phyloP scores from a whole-genome alignment of 2,888 invertebrate species.

The Herminia tarsipennalis region DNA sequence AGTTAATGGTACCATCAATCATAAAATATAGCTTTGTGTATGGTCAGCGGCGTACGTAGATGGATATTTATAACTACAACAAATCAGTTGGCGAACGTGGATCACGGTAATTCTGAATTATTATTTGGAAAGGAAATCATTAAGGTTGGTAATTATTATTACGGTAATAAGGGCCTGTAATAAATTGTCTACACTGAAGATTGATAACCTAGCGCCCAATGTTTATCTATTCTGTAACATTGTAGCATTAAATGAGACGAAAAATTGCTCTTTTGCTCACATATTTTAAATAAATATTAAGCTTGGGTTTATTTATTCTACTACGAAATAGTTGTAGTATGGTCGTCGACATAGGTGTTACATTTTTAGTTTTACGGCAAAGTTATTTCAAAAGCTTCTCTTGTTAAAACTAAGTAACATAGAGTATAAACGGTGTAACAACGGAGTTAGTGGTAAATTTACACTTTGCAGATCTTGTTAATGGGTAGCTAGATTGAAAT shows the following conservation, averaged over 20 bases:
- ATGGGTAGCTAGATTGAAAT: too few relatives aligned
- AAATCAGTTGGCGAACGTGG: slow-evolving; percentile 44
- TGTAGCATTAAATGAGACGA: not conserved
- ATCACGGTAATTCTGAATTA: slow-evolving; percentile 44
- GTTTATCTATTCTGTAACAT: slow-evolving; percentile 14
- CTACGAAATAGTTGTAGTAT: too few relatives aligned
- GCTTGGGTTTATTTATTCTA: too few relatives aligned
- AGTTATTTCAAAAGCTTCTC: too few relatives aligned
- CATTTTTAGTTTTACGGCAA: too few relatives aligned
- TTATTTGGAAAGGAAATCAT: slow-evolving; percentile 38
- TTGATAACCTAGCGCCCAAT: slow-evolving; percentile 25
- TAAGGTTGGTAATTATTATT: slow-evolving; percentile 39
- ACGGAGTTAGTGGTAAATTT: too few relatives aligned
- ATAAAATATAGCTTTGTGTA: slow-evolving; percentile 52
- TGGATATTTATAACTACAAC: slow-evolving; percentile 55
- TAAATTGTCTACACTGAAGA: slow-evolving; percentile 30
- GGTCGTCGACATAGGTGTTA: too few relatives aligned
- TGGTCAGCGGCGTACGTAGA: slow-evolving; percentile 48
- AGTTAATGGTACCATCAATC: slow-evolving; percentile 55
- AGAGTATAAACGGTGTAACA: too few relatives aligned
- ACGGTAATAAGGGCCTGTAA: slow-evolving; percentile 24
- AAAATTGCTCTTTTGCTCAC: not conserved
- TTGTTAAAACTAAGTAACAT: too few relatives aligned
- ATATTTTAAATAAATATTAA: too few relatives aligned
- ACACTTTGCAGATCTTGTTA: too few relatives aligned